A percentile compares a stretch with the other conserved stretches of the same genome.
Evolutionary conservation across 2,797 vertebrate genomes (phyloP).

Genomic region (Amazona finschi): DNA sequence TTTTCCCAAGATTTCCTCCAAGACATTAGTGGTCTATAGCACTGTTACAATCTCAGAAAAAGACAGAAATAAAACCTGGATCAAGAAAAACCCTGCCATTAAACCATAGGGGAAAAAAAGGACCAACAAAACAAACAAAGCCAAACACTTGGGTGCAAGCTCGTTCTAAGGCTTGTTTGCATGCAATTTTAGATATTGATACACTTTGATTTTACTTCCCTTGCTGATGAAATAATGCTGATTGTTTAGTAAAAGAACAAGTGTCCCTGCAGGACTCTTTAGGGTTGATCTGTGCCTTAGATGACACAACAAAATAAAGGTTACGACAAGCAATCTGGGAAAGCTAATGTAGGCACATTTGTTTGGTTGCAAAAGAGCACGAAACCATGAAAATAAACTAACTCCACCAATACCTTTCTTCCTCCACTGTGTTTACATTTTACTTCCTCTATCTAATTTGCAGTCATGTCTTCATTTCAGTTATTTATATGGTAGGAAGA

Average conservation of each 20-base stretch:
- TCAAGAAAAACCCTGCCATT: not conserved
- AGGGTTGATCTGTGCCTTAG: not conserved
- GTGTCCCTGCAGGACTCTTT: not conserved
- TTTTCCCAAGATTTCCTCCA: not conserved
- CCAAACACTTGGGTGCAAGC: not conserved
- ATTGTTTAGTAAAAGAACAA: constrained; percentile 29
- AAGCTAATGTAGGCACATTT: not conserved
- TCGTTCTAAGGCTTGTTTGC: not conserved
- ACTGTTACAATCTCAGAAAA: not conserved
- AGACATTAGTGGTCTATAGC: not conserved
- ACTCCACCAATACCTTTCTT: not conserved
- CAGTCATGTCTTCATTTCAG: not conserved
- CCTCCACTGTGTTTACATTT: not conserved
- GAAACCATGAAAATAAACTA: not conserved
- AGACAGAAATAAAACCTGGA: not conserved
- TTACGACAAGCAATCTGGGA: not conserved
- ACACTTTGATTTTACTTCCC: not conserved
- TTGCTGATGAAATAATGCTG: constrained; percentile 19
- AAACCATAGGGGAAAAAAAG: not conserved
- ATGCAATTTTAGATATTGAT: not conserved
- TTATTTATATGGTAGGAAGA: not conserved
- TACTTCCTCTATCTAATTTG: not conserved
- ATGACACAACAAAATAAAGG: not conserved
- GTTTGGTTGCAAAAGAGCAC: not conserved
- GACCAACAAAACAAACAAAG: not conserved